Percentiles rank a stretch among this genome's conserved stretches.
These are phyloP conservation scores for Ciconia maguari DNA, from an alignment of 2,113 vertebrate species.

Conservation along the genomic window DNA sequence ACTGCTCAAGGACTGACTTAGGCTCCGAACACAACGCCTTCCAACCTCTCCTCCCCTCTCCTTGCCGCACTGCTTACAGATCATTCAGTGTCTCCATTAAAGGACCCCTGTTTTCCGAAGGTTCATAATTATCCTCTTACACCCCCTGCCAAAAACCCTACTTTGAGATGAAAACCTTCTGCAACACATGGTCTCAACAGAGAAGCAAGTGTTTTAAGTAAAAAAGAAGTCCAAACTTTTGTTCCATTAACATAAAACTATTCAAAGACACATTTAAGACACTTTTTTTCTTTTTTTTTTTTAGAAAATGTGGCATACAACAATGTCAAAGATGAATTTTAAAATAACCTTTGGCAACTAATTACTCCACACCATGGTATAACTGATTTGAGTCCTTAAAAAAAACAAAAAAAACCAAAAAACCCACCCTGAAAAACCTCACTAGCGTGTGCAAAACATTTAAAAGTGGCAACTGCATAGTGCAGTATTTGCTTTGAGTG, in stretches of 20 bases:
- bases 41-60: not conserved
- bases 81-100: not conserved
- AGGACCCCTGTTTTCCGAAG: not conserved
- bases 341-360: conserved; percentile 10
- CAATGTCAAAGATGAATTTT: not conserved
- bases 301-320: not conserved
- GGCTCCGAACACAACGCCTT: not conserved
- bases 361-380: not conserved
- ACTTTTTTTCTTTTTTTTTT: not conserved
- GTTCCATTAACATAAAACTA: not conserved
- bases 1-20: not conserved
- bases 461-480: conserved; percentile 29
- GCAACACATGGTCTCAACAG: not conserved
- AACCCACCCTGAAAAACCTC: not conserved
- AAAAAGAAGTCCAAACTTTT: not conserved
- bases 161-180: not conserved
- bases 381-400: not conserved
- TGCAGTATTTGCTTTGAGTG: not conserved
- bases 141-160: not conserved
- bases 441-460: conserved; percentile 32
- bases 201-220: not conserved
- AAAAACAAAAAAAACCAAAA: not conserved
- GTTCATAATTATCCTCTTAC: not conserved
- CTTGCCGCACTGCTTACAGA: not conserved
- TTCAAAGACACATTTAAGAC: not conserved